phyloP scores from a whole-genome alignment of 1,140 invertebrate species.

The Onthophagus taurus region DNA sequence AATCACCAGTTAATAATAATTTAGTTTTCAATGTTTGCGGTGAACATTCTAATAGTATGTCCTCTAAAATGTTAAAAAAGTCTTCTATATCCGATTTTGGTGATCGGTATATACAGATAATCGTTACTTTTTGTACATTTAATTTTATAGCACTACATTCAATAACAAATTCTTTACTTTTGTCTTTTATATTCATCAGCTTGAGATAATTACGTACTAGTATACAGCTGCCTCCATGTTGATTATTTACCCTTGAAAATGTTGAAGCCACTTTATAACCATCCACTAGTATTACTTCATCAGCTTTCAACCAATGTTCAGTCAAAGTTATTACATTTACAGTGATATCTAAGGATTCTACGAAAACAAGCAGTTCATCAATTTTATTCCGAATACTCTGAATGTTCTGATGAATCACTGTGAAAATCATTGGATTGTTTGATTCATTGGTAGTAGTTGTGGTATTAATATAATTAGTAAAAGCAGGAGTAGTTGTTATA shows the following conservation, averaged over 20 bases:
- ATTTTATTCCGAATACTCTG: slow-evolving; percentile 3
- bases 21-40: slow-evolving; percentile 1
- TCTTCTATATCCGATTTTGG: neutral
- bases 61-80: neutral
- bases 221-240: slow-evolving; percentile 1
- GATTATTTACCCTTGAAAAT: neutral
- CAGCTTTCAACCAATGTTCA: slow-evolving; percentile 5
- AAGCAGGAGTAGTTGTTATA: too few species aligned
- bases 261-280: slow-evolving; percentile 1
- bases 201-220: neutral
- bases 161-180: slow-evolving; percentile 4
- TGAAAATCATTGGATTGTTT: too few species aligned
- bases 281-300: neutral
- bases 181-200: neutral
- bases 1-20: slow-evolving; percentile 6
- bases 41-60: neutral
- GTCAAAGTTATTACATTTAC: neutral
- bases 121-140: neutral
- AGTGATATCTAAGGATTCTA: neutral
- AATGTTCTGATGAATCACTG: slow-evolving; percentile 5
- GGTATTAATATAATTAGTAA: too few species aligned
- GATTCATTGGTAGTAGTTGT: too few species aligned
- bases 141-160: slow-evolving; percentile 2
- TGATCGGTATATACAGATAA: neutral
- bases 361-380: neutral